Percentiles rank a stretch among this genome's conserved stretches.
These are phyloP conservation scores for Microchirus variegatus DNA, from an alignment of 2,797 vertebrate genomes.

Conservation along the genomic window DNA sequence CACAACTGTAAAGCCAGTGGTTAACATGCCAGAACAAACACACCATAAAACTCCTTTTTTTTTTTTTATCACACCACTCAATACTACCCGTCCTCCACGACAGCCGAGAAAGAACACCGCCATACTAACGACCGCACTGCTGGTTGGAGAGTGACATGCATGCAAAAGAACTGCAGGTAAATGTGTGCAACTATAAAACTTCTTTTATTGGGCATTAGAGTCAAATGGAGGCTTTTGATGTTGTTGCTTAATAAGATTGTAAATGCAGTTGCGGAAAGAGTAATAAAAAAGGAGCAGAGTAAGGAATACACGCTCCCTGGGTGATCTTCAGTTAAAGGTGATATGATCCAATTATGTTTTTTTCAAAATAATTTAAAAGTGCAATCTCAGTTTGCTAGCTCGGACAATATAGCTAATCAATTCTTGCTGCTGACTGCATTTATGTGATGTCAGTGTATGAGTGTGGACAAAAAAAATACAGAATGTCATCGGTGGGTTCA, in stretches of 20 bases:
- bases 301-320: slow-evolving; percentile 43
- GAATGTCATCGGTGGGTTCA: no score
- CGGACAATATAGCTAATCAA: background rate
- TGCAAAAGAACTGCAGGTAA: slow-evolving; percentile 64
- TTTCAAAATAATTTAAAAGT: slow-evolving; percentile 9
- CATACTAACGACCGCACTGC: slow-evolving; percentile 47
- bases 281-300: slow-evolving; percentile 64
- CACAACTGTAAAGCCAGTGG: slow-evolving; percentile 61
- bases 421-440: background rate
- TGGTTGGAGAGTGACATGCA: slow-evolving; percentile 56
- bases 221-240: slow-evolving; percentile 59
- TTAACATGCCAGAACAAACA: slow-evolving; percentile 80
- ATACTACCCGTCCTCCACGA: slow-evolving; percentile 62
- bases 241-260: slow-evolving; percentile 71
- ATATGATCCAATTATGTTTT: slow-evolving; percentile 34
- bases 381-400: background rate
- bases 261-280: slow-evolving; percentile 49
- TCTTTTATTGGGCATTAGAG: slow-evolving; percentile 71
- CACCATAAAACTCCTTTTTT: slow-evolving; percentile 71
- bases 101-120: slow-evolving; percentile 53
- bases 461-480: no score
- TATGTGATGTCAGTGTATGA: no score
- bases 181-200: slow-evolving; percentile 70
- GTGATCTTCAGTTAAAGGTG: slow-evolving; percentile 40
- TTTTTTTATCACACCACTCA: slow-evolving; percentile 70